Percentiles rank a stretch among this genome's conserved stretches.
Evolutionary conservation across 2,797 vertebrate species (phyloP).

Genomic region (Sarcophilus harrisii): DNA sequence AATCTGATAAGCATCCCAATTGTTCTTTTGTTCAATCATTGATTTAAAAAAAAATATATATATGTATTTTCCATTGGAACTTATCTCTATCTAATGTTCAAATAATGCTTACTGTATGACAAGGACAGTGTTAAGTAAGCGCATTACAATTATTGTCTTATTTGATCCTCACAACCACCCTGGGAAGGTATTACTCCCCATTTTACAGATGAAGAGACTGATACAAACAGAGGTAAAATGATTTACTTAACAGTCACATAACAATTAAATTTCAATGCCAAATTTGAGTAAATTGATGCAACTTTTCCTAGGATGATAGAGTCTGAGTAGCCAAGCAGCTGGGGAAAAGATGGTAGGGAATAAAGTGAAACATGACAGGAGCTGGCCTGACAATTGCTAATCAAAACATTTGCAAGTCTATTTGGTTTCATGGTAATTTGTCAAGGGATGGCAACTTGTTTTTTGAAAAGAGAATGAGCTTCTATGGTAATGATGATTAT

Average conservation of each 20-base stretch:
- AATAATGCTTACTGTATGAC: not conserved
- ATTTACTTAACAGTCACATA: not conserved
- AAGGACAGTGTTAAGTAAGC: not conserved
- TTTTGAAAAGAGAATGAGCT: not conserved
- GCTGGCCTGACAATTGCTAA: not conserved
- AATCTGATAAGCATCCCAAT: not conserved
- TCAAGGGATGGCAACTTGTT: not conserved
- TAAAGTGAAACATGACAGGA: not conserved
- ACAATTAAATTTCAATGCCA: not conserved
- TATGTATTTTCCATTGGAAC: not conserved
- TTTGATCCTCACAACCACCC: not conserved
- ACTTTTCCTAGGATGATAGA: not conserved
- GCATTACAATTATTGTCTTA: not conserved
- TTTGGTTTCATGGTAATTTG: not conserved
- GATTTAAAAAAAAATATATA: too few species aligned
- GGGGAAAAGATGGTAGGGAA: not conserved
- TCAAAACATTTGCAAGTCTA: not conserved
- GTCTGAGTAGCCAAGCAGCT: not conserved
- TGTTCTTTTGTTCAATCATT: not conserved
- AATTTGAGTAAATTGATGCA: not conserved
- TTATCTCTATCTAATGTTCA: not conserved
- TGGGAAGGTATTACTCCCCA: too few species aligned
- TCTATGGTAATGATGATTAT: not conserved
- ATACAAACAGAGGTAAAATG: not conserved
- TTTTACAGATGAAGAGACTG: not conserved